These are phyloP conservation scores for Apus apus DNA, from an alignment of 2,113 vertebrate species.

Conservation along the genomic window DNA sequence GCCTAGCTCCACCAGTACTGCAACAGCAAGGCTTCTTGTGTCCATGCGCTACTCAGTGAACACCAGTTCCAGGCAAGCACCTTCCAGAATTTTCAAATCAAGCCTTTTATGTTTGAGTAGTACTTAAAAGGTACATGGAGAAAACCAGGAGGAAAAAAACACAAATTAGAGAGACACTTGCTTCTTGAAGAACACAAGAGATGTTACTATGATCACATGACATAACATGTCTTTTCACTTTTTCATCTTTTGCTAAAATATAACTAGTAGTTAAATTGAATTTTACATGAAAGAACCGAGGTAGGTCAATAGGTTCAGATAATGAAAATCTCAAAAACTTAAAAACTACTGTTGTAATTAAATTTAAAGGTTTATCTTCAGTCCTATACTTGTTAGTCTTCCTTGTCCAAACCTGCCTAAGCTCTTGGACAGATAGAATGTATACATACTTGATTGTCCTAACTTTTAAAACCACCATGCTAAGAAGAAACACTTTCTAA, in stretches of 20 bases:
- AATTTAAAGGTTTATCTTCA: neutral
- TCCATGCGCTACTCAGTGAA: neutral
- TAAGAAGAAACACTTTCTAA: rapidly evolving
- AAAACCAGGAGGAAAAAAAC: neutral
- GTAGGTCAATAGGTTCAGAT: neutral
- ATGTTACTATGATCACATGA: neutral
- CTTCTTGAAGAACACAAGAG: neutral
- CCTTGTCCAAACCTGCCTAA: neutral
- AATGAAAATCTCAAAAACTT: neutral
- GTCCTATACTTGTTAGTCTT: neutral
- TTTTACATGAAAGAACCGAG: neutral
- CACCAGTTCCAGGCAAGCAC: neutral
- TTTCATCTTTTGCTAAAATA: neutral
- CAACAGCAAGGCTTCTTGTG: neutral
- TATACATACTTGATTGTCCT: neutral
- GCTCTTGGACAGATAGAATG: neutral
- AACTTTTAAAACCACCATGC: rapidly evolving
- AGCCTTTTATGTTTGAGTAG: neutral
- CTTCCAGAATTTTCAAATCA: neutral
- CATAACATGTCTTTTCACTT: neutral
- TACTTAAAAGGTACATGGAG: neutral
- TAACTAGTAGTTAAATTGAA: neutral
- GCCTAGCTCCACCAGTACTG: neutral
- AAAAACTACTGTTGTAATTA: neutral
- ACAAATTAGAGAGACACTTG: neutral